phyloP scores from a whole-genome alignment of 2,113 vertebrate species.

The Microtus oregoni region DNA sequence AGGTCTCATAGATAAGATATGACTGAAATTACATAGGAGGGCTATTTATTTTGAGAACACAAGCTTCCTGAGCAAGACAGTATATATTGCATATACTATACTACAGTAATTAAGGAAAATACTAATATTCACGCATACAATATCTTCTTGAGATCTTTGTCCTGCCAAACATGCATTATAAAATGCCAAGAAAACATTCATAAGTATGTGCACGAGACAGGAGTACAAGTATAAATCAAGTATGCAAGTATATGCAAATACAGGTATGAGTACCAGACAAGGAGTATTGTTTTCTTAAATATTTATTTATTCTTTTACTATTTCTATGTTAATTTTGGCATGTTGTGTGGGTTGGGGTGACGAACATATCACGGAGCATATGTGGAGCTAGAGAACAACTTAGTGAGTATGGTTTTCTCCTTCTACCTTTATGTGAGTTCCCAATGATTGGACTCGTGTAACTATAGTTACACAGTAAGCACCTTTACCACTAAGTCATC shows the following conservation, averaged over 20 bases:
- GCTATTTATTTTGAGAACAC: slow-evolving; percentile 59
- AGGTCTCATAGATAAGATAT: slow-evolving; percentile 50
- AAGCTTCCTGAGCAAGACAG: neutral
- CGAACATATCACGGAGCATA: neutral
- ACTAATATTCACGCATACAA: neutral
- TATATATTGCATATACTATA: slow-evolving; percentile 47
- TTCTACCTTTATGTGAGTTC: neutral
- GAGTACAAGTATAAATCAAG: neutral
- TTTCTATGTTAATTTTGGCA: neutral
- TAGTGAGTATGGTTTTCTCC: neutral
- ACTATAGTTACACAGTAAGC: neutral
- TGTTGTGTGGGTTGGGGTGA: neutral
- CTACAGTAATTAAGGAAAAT: neutral
- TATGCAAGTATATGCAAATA: neutral
- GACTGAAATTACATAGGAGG: slow-evolving; percentile 43
- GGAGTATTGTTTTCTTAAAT: neutral
- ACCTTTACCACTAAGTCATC: neutral
- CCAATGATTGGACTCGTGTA: neutral
- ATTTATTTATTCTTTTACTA: neutral
- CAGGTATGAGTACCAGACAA: neutral
- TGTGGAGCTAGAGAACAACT: neutral
- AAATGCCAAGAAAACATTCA: neutral
- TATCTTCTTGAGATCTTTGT: neutral
- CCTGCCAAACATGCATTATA: neutral
- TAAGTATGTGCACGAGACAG: neutral